A percentile compares a stretch with the other conserved stretches of the same genome.
Conservation (phyloP, 2,113 vertebrate genomes). For the Podilymbus podiceps region DNA sequence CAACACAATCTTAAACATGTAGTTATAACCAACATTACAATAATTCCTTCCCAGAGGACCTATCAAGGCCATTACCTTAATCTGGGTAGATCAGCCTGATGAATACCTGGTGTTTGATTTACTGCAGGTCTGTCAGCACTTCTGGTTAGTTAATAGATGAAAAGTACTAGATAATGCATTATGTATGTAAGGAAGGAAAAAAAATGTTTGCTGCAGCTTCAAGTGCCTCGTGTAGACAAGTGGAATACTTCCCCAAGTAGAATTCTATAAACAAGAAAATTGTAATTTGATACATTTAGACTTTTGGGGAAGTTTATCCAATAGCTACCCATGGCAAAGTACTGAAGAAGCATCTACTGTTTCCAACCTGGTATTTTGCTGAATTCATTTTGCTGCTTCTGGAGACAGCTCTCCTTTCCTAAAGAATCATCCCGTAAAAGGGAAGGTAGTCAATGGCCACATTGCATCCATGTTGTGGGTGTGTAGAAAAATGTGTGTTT, state of each 20-base stretch:
- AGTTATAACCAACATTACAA: background rate
- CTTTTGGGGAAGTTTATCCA: background rate
- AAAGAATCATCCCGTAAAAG: background rate
- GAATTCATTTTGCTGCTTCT: background rate
- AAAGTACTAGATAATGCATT: background rate
- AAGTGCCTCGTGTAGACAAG: background rate
- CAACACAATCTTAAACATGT: background rate
- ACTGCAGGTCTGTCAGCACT: background rate
- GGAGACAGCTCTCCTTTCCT: background rate
- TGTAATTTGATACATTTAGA: background rate
- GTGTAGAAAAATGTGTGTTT: background rate
- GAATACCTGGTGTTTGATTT: background rate
- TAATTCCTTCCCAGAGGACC: background rate
- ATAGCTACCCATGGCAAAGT: background rate
- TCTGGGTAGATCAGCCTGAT: background rate
- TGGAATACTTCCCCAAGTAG: background rate
- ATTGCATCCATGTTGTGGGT: background rate
- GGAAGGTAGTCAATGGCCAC: background rate
- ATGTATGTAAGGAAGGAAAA: background rate
- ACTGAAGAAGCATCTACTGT: background rate
- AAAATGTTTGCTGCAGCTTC: background rate
- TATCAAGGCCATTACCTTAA: slow-evolving; percentile 17
- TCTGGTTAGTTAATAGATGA: background rate
- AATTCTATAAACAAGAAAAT: background rate
- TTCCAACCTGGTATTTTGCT: background rate